Base-by-base conservation (phyloP, 2,888 invertebrate genomes). In the Corbicula japonica region DNA sequence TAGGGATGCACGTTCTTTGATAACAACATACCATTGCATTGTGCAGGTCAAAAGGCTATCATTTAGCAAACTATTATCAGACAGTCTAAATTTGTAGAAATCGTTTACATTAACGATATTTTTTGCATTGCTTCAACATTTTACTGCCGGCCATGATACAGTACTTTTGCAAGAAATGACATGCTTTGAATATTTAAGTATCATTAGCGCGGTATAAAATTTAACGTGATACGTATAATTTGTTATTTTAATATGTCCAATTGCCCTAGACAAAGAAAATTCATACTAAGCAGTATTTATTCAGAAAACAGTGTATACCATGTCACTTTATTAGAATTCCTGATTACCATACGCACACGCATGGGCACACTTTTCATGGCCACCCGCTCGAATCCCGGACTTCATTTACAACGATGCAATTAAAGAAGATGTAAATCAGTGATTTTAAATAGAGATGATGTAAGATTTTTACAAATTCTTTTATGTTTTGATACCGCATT, bases 361-460 rank as follows among this genome's bases (percentile, higher is more conserved):
- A 15, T 35, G 12, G 21, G 1, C 35, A 38, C 3, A 1, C 38
- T 23, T 35, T 34, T 58, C 58, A 66, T 52, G 66, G 41, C 66
- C 66, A 66, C 66, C 66, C 66, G 54, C 8, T 35, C 34, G 52
- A 15, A 65, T 35, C 4, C 35, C 32, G 18, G 5, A 56, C 58
- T 58, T 58, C 32, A 58, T 23, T 58, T 58, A 58, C 35, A 21
- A 2, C 10, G 58, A 23, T 34, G 58, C 58, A 58, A 58, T 58
- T 44, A 23, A 32, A 46, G 46, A 32, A 46, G n/a, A 26, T 48
- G 30, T 69, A 60, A 30, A 35, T n/a, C 34, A 46, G 41, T 69
- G 58, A 48, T 41, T 58, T 34, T 46, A 34, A 44, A 58, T 69
- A 69, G 69, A 48, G 26, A 46, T 69, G 69, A 69, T 69, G 69